phyloP scores from a whole-genome alignment of 2,888 invertebrate genomes.

The Adela reaumurella region DNA sequence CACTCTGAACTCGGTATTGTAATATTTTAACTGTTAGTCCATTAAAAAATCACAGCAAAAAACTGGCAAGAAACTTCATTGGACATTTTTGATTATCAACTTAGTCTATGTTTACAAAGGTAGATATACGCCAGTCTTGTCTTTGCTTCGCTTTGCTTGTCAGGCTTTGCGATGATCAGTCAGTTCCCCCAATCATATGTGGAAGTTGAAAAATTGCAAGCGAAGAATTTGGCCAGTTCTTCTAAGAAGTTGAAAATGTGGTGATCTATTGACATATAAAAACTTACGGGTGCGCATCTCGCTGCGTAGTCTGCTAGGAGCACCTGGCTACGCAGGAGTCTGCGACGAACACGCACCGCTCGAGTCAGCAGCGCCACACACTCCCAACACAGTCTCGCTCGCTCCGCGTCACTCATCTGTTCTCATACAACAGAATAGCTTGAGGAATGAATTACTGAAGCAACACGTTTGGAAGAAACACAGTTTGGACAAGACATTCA shows the following conservation, averaged over 20 bases:
- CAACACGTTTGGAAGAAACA: too few relatives aligned
- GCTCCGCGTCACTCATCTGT: constrained; percentile 8
- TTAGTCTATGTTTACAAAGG: neutral
- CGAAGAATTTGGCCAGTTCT: too few relatives aligned
- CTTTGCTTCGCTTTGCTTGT: too few relatives aligned
- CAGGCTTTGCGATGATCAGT: too few relatives aligned
- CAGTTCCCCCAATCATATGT: too few relatives aligned
- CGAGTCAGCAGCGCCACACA: constrained; percentile 27
- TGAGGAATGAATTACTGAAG: too few relatives aligned
- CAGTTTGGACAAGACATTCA: too few relatives aligned
- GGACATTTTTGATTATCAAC: neutral
- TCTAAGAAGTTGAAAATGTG: too few relatives aligned
- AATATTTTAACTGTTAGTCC: neutral
- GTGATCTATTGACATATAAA: too few relatives aligned
- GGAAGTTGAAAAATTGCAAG: too few relatives aligned
- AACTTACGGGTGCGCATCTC: constrained; percentile 37
- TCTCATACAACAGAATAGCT: too few relatives aligned
- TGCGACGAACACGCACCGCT: constrained; percentile 27
- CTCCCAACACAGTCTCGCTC: constrained; percentile 33
- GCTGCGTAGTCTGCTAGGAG: constrained; percentile 32
- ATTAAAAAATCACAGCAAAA: neutral
- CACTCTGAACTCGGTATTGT: constrained; percentile 8
- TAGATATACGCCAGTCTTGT: too few relatives aligned
- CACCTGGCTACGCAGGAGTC: constrained; percentile 25
- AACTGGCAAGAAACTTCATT: neutral